These are phyloP conservation scores for Mystacides longicornis DNA, from an alignment of 2,888 invertebrate genomes.

Conservation along the genomic window DNA sequence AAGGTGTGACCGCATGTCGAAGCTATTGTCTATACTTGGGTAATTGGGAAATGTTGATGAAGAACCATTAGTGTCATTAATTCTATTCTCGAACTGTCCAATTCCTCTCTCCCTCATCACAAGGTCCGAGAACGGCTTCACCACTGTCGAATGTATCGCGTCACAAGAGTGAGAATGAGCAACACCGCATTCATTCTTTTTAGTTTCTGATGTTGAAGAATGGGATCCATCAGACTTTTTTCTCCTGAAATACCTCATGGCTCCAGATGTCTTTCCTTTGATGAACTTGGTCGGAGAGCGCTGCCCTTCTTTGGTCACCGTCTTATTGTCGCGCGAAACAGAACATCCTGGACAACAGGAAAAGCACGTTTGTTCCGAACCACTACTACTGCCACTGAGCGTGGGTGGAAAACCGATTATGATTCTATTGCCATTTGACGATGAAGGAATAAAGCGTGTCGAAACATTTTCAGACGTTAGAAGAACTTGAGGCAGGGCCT, in stretches of 20 bases:
- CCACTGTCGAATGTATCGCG: not conserved
- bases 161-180: not conserved
- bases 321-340: not conserved
- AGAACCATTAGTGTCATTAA: not conserved
- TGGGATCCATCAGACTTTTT: not conserved
- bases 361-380: not conserved
- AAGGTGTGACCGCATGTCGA: not conserved
- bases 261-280: not conserved
- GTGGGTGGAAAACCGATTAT: not conserved
- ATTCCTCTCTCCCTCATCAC: not conserved
- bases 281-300: not conserved
- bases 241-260: not conserved
- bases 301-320: not conserved
- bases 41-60: not conserved
- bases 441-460: conserved; percentile 5
- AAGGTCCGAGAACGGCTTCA: not conserved
- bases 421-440: not conserved
- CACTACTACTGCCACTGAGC: not conserved
- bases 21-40: not conserved
- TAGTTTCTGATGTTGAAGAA: too few relatives aligned
- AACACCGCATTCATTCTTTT: not conserved
- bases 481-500: not conserved
- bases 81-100: not conserved
- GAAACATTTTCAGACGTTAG: not conserved
- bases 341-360: not conserved